phyloP scores from a whole-genome alignment of 2,888 invertebrate genomes.

The Periphyllus acericola region DNA sequence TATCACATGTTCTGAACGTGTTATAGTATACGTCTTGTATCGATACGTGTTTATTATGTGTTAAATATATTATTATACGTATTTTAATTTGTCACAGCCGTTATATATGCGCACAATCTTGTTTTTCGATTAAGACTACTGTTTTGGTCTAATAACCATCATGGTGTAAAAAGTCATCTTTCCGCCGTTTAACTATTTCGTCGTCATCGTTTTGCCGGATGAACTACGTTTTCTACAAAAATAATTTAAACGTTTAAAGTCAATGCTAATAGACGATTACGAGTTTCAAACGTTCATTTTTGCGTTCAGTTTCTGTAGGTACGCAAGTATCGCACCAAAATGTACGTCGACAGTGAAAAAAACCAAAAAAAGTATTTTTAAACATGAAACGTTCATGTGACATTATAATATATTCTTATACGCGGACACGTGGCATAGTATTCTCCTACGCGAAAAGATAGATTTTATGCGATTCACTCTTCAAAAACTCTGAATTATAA shows the following conservation, averaged over 20 bases:
- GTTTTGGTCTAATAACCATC: slow-evolving; percentile 1
- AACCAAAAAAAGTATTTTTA: background rate
- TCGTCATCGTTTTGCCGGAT: slow-evolving; percentile 1
- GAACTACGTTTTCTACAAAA: background rate
- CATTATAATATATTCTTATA: no score
- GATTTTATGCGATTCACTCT: no score
- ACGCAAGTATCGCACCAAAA: no score
- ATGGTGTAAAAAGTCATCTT: background rate
- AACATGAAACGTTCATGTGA: background rate
- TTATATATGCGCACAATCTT: background rate
- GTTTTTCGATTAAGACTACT: background rate
- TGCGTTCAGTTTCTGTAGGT: background rate
- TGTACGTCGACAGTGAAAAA: background rate
- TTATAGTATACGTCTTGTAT: background rate
- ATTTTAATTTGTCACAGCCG: background rate
- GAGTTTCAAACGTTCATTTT: background rate
- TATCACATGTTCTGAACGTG: background rate
- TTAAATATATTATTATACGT: background rate
- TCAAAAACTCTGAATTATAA: no score
- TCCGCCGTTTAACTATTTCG: background rate
- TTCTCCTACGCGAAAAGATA: no score
- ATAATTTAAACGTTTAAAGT: background rate
- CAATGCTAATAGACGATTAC: background rate
- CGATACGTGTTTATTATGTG: background rate
- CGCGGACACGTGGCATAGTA: no score